These are phyloP conservation scores for Camponotus pennsylvanicus DNA, from an alignment of 1,140 invertebrate species.

Conservation along the genomic window DNA sequence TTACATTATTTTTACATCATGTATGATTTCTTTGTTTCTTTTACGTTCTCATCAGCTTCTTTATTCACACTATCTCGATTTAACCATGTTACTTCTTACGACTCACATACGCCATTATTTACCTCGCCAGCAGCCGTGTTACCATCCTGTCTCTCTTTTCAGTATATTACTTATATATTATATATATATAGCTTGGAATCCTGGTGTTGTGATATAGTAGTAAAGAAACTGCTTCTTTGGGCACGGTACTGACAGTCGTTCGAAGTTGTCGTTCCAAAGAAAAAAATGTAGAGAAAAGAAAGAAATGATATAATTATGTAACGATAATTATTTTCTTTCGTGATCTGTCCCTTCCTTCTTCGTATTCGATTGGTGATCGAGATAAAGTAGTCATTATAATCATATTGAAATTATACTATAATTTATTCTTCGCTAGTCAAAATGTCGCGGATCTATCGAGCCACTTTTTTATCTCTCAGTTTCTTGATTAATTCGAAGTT, in stretches of 20 bases:
- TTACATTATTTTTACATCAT: slow-evolving; percentile 64
- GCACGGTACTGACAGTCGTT: slow-evolving; percentile 81
- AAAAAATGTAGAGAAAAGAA: slow-evolving; percentile 10
- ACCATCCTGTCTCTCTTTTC: slow-evolving; percentile 73
- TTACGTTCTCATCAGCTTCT: slow-evolving; percentile 66
- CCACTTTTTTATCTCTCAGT: neutral
- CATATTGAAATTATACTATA: neutral
- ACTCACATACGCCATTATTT: slow-evolving; percentile 73
- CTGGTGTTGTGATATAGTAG: slow-evolving; percentile 85
- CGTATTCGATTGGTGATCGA: neutral
- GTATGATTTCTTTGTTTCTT: slow-evolving; percentile 65
- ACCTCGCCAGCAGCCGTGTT: slow-evolving; percentile 72
- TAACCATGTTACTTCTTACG: slow-evolving; percentile 71
- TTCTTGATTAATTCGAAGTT: neutral
- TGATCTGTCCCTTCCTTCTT: slow-evolving; percentile 69
- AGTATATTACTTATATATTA: slow-evolving; percentile 75
- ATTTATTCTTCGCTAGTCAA: neutral
- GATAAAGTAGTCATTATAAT: neutral
- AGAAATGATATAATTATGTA: slow-evolving; percentile 41
- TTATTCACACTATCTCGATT: slow-evolving; percentile 72
- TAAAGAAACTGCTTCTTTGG: slow-evolving; percentile 83
- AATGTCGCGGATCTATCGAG: neutral
- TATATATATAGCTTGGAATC: slow-evolving; percentile 82
- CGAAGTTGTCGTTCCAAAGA: slow-evolving; percentile 71
- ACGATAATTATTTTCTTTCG: slow-evolving; percentile 23